Percentiles rank a stretch among this genome's conserved stretches.
Evolutionary conservation across 2,113 vertebrate genomes (phyloP).

Genomic region (Australoheros scitulus): DNA sequence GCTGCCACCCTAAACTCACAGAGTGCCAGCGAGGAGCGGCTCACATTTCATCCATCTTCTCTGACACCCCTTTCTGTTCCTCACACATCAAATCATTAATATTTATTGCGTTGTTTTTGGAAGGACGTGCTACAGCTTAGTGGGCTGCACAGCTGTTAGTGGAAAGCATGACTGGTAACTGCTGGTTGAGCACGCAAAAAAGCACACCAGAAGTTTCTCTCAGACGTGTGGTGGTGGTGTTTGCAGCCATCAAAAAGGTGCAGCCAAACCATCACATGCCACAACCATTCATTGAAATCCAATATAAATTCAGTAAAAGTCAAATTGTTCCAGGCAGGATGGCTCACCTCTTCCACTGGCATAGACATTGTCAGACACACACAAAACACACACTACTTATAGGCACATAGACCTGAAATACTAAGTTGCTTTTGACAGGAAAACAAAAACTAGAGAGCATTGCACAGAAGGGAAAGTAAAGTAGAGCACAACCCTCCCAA

Average conservation of each 20-base stretch:
- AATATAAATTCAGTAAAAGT: slow-evolving; percentile 4
- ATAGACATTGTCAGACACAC: neutral
- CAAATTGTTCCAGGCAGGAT: slow-evolving; percentile 8
- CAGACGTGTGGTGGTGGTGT: neutral
- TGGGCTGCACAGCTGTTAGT: slow-evolving; percentile 9
- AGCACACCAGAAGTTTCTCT: neutral
- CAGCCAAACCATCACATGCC: neutral
- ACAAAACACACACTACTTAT: neutral
- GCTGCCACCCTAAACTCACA: slow-evolving; percentile 5
- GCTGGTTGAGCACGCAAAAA: neutral
- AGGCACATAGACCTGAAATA: neutral
- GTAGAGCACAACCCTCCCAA: slow-evolving; percentile 25
- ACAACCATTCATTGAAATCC: neutral
- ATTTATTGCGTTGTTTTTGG: slow-evolving; percentile 1
- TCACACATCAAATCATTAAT: neutral
- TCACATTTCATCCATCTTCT: slow-evolving; percentile 24
- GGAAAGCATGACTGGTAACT: neutral
- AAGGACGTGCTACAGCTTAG: neutral
- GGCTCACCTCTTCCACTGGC: neutral
- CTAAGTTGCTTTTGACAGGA: slow-evolving; percentile 25
- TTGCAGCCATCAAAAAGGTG: neutral
- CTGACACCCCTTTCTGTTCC: neutral
- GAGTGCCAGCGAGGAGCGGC: neutral
- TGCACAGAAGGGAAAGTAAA: slow-evolving; percentile 33
- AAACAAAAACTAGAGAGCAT: slow-evolving; percentile 49